phyloP scores from a whole-genome alignment of 2,888 invertebrate species.

The Argyra leucocephala region DNA sequence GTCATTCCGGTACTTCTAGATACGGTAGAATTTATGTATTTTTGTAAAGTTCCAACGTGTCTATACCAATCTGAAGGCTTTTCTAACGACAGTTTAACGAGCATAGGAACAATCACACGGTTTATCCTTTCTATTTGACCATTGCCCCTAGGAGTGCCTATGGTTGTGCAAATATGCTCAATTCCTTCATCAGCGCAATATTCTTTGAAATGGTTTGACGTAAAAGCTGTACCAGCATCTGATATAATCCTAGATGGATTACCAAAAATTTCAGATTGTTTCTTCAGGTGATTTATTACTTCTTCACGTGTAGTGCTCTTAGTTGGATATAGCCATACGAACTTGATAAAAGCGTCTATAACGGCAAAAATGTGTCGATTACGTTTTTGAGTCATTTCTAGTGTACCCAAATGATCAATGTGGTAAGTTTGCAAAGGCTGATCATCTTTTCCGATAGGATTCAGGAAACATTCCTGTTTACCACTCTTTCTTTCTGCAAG shows the following conservation, averaged over 20 bases:
- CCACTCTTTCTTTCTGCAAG: conserved; percentile 28
- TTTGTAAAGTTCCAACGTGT: too few species aligned
- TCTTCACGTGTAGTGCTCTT: conserved; percentile 20
- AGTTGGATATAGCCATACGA: conserved; percentile 21
- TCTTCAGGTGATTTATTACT: conserved; percentile 19
- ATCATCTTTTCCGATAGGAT: conserved; percentile 32
- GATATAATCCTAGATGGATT: neutral
- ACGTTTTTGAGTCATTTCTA: conserved; percentile 23
- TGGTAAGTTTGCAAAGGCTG: conserved; percentile 31
- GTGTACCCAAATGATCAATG: conserved; percentile 34
- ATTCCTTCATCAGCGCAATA: too few species aligned
- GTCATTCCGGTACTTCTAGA: too few species aligned
- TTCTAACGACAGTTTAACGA: too few species aligned
- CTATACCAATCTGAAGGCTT: too few species aligned
- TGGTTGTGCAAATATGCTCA: too few species aligned
- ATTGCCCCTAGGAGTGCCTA: too few species aligned
- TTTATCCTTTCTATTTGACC: too few species aligned
- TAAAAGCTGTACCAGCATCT: too few species aligned
- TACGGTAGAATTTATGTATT: too few species aligned
- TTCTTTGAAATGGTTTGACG: too few species aligned
- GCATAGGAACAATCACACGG: too few species aligned
- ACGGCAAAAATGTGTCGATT: conserved; percentile 34
- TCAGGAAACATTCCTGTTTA: conserved; percentile 31
- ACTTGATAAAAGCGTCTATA: conserved; percentile 33
- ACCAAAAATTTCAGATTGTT: conserved; percentile 12